These are phyloP conservation scores for Dicaeum eximium DNA, from an alignment of 2,113 vertebrate species.

Conservation along the genomic window DNA sequence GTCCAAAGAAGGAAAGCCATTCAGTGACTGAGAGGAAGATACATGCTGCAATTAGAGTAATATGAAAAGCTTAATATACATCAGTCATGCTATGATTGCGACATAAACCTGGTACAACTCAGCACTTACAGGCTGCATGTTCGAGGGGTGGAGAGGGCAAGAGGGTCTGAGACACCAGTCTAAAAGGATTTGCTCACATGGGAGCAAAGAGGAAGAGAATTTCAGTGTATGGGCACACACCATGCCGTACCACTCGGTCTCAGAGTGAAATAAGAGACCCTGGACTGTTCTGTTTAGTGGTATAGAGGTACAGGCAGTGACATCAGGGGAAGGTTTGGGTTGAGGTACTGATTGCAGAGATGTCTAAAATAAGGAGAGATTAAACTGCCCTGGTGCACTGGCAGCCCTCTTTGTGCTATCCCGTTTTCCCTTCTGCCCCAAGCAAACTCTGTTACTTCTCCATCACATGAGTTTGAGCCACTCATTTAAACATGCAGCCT, in stretches of 20 bases:
- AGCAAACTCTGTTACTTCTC: neutral
- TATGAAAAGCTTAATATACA: neutral
- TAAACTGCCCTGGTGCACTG: neutral
- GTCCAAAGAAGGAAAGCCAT: neutral
- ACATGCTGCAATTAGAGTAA: neutral
- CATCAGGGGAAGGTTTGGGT: neutral
- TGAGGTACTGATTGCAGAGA: neutral
- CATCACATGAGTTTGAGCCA: neutral
- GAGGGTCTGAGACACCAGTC: neutral
- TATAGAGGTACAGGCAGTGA: neutral
- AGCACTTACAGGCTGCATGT: neutral
- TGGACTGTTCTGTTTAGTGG: neutral
- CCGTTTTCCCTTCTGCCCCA: neutral
- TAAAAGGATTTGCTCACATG: neutral
- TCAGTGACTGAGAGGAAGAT: neutral
- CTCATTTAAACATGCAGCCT: neutral
- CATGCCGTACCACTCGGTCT: neutral
- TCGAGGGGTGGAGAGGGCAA: neutral
- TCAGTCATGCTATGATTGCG: neutral
- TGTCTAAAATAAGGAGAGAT: neutral
- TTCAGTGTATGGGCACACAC: neutral
- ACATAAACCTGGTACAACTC: neutral
- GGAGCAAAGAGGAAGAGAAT: neutral
- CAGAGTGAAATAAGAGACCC: neutral
- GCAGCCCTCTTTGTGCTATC: neutral